phyloP scores from a whole-genome alignment of 30 jellyfish, hydroid and myxozoan genomes.

The Morbakka virulenta region DNA sequence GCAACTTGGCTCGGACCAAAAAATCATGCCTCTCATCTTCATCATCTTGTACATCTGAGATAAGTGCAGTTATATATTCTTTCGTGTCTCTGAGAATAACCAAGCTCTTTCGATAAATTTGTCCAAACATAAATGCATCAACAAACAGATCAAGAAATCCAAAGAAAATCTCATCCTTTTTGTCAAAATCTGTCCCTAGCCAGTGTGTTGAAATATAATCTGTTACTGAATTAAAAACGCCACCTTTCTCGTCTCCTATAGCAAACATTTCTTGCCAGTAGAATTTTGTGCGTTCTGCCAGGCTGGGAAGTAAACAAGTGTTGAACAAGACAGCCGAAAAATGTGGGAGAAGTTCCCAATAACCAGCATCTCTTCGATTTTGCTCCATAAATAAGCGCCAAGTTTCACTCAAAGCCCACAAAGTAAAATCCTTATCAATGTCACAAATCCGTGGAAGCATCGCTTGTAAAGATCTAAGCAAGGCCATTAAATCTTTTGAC shows the following conservation, averaged over 20 bases:
- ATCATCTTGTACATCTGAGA: neutral
- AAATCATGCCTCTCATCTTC: slow-evolving; percentile 53
- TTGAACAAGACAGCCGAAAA: slow-evolving; percentile 46
- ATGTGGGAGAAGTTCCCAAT: slow-evolving; percentile 60
- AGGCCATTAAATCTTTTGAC: slow-evolving; percentile 31
- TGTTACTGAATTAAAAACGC: slow-evolving; percentile 46
- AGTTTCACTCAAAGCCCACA: slow-evolving; percentile 6
- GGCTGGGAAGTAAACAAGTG: slow-evolving; percentile 13
- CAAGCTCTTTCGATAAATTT: slow-evolving; percentile 47
- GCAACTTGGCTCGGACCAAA: slow-evolving; percentile 44
- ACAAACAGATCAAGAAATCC: slow-evolving; percentile 39
- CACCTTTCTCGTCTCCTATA: slow-evolving; percentile 65
- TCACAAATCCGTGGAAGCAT: slow-evolving; percentile 13
- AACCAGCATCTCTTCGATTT: slow-evolving; percentile 52
- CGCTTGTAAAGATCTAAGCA: slow-evolving; percentile 31
- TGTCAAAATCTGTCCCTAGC: neutral
- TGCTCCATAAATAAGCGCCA: slow-evolving; percentile 60
- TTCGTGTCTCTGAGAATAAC: slow-evolving; percentile 39
- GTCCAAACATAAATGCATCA: slow-evolving; percentile 78
- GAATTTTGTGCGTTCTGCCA: slow-evolving; percentile 2
- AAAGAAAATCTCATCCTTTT: neutral
- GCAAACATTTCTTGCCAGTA: slow-evolving; percentile 55
- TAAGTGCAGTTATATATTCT: slow-evolving; percentile 11
- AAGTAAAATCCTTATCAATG: slow-evolving; percentile 8
- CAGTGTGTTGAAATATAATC: slow-evolving; percentile 42